Percentiles rank a stretch among this genome's conserved stretches.
Conservation (phyloP, 2,888 invertebrate species). For the Mesorhabditis spiculigera region DNA sequence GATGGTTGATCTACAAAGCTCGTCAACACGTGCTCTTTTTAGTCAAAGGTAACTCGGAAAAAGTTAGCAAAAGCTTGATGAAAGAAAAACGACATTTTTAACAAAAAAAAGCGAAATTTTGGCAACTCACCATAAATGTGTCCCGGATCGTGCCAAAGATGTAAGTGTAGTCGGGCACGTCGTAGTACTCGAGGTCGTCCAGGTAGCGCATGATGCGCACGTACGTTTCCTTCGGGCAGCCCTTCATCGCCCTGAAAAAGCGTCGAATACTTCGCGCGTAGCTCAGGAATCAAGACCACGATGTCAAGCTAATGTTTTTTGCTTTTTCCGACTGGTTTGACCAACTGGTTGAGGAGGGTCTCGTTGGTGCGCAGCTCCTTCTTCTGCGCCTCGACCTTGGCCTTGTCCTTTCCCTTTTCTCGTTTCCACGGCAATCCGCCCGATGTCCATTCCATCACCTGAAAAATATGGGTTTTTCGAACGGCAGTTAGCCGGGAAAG, state of each 20-base stretch:
- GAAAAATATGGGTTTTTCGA: neutral
- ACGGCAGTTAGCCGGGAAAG: neutral
- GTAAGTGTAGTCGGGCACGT: constrained; percentile 46
- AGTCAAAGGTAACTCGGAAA: neutral
- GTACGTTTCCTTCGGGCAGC: constrained; percentile 21
- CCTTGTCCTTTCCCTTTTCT: constrained; percentile 27
- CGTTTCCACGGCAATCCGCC: constrained; percentile 45
- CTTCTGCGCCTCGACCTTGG: constrained; percentile 40
- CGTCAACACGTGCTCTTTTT: neutral
- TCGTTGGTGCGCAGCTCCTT: constrained; percentile 24
- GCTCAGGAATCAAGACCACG: too few relatives aligned
- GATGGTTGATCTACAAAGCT: constrained; percentile 14
- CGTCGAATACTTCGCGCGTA: too few relatives aligned
- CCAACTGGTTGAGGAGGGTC: constrained; percentile 25
- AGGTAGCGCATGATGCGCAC: constrained; percentile 31
- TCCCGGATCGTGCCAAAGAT: constrained; percentile 35
- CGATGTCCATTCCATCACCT: constrained; percentile 44
- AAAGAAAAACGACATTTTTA: neutral
- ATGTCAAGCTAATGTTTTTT: too few relatives aligned
- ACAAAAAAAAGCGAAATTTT: neutral
- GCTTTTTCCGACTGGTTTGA: constrained; percentile 29
- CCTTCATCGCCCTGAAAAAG: constrained; percentile 9
- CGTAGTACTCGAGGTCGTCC: constrained; percentile 35
- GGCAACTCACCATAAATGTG: constrained; percentile 25
- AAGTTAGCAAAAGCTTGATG: neutral